Evolutionary conservation across 1,140 invertebrate genomes (phyloP), one percentile per base, ranked within the genome.

Genomic region (Cotesia glomerata): DNA sequence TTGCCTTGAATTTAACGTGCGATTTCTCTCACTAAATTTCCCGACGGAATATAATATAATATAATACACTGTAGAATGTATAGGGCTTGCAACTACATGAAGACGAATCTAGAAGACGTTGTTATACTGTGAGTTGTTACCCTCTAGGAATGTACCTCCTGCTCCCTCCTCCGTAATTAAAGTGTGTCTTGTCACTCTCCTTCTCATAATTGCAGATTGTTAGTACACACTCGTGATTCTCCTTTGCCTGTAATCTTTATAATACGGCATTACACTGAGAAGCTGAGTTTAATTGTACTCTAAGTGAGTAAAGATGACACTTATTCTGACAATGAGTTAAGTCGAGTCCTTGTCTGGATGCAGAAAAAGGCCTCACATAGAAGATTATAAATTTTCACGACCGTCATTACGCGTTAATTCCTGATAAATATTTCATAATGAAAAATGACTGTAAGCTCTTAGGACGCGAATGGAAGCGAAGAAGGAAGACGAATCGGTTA

Each of bases 161-260:
- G 51, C 64, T 74, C 56, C 51, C 58, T 72, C 35, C 18, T 9
- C 39, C 62, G 54, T 77, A 76, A 78, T 75, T 77, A 70, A 70
- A 74, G 67, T 73, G 71, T 66, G 64, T 61, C 75, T 78, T 75
- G 74, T 74, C 75, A 79, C 77, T 79, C 77, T 78, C 75, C 59
- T 76, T 78, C 77, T 79, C 75, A 75, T 79, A 78, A 78, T 79
- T 78, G 72, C 73, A 69, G 66, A 72, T 78, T 75, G 75, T 79
- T 77, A 73, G 76, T 74, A 36, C 54, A 45, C 65, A 52, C 62
- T 67, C 13, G 11, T 45, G 39, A 45, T 45, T 45, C 11, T 45
- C 39, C 3, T 34, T 18, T 54, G 65, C 26, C 52, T 52, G 11
- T 39, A 66, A 39, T 39, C 18, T 64, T 34, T 65, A 32, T 62